Conservation (phyloP, 2,888 invertebrate species). For the Acleris sparsana region DNA sequence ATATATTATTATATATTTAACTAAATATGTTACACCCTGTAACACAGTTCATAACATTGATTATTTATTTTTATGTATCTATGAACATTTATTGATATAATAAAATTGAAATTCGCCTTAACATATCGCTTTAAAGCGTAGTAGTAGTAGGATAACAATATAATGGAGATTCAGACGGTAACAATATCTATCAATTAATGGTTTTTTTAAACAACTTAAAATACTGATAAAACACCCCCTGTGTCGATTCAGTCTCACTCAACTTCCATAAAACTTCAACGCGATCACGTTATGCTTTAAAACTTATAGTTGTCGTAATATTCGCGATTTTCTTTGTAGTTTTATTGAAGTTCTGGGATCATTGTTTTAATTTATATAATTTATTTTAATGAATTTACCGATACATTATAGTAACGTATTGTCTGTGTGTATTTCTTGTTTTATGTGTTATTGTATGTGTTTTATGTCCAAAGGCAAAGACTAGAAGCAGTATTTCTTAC, state of each 20-base stretch:
- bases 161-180: slow-evolving; percentile 31
- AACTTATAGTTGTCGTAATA: background rate
- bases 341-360: slow-evolving; percentile 7
- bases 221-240: slow-evolving; percentile 5
- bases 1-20: background rate
- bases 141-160: slow-evolving; percentile 1
- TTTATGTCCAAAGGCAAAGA: slow-evolving; percentile 5
- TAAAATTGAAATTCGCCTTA: slow-evolving; percentile 28
- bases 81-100: background rate
- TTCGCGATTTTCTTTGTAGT: background rate
- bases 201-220: slow-evolving; percentile 5
- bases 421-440: slow-evolving; percentile 19
- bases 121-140: slow-evolving; percentile 26
- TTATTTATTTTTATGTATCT: background rate
- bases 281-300: background rate
- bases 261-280: slow-evolving; percentile 9
- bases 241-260: slow-evolving; percentile 10
- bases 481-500: no score
- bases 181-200: slow-evolving; percentile 16
- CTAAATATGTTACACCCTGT: background rate
- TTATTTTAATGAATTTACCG: slow-evolving; percentile 17
- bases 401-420: slow-evolving; percentile 1
- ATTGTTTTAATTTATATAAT: slow-evolving; percentile 9
- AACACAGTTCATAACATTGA: background rate
- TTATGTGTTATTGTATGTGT: slow-evolving; percentile 24